Evolutionary conservation across 2,113 vertebrate species (phyloP).

Genomic region (Aspiorhynchus laticeps): DNA sequence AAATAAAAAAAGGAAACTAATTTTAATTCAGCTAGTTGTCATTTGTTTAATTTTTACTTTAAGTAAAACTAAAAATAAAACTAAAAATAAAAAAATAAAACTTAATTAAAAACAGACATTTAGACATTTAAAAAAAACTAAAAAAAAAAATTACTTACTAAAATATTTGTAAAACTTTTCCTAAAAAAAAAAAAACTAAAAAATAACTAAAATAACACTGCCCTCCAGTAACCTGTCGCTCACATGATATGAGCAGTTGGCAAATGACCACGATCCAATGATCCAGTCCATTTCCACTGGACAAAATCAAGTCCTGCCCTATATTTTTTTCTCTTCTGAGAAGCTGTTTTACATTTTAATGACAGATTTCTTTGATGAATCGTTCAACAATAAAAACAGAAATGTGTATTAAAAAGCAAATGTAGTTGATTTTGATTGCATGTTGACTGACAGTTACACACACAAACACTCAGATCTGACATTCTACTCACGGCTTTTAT

Average conservation of each 20-base stretch:
- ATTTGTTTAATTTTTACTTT: not conserved
- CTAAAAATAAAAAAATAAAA: not conserved
- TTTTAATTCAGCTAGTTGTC: not conserved
- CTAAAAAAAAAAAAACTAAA: too few species aligned
- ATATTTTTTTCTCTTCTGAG: not conserved
- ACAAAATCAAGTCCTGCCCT: not conserved
- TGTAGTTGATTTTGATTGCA: not conserved
- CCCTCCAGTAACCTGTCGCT: not conserved
- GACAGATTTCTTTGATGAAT: not conserved
- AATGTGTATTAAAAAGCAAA: not conserved
- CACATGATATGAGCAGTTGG: too few species aligned
- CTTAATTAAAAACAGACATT: not conserved
- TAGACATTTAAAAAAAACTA: not conserved
- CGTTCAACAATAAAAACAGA: not conserved
- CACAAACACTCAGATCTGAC: constrained; percentile 21
- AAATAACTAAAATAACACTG: not conserved
- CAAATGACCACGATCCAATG: not conserved
- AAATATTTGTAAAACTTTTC: not conserved
- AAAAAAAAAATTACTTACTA: not conserved
- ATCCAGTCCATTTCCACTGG: not conserved
- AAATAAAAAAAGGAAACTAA: not conserved
- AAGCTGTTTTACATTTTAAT: not conserved
- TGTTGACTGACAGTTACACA: not conserved
- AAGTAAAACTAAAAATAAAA: not conserved
- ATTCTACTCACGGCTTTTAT: constrained; percentile 45